These are phyloP conservation scores for Periophthalmus modestus DNA, from an alignment of 2,113 vertebrate species.

Conservation along the genomic window DNA sequence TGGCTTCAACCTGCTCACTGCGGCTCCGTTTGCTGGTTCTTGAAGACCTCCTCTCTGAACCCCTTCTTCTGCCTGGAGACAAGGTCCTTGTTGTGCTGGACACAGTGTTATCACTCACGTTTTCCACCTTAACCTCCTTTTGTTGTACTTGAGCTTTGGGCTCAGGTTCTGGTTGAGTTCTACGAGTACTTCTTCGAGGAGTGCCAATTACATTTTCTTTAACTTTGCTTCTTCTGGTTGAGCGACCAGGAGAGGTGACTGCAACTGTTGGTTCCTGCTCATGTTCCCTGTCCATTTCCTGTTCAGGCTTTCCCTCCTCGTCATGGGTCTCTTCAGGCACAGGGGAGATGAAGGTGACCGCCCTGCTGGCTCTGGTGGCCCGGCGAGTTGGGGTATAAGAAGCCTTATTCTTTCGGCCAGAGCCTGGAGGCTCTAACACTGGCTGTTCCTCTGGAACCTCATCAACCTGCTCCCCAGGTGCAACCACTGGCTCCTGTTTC, in stretches of 20 bases:
- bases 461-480: slow-evolving; percentile 10
- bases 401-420: slow-evolving; percentile 38
- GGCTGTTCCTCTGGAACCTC: slow-evolving; percentile 19
- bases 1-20: slow-evolving; percentile 37
- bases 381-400: slow-evolving; percentile 69
- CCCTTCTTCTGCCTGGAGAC: slow-evolving; percentile 73
- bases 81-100: slow-evolving; percentile 34
- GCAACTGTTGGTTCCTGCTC: slow-evolving; percentile 42
- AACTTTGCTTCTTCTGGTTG: slow-evolving; percentile 51
- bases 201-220: slow-evolving; percentile 33
- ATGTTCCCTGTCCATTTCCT: slow-evolving; percentile 50
- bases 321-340: slow-evolving; percentile 59
- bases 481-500: slow-evolving; percentile 17
- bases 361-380: slow-evolving; percentile 71
- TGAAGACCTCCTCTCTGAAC: slow-evolving; percentile 36
- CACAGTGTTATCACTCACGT: slow-evolving; percentile 12
- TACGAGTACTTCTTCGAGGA: slow-evolving; percentile 58
- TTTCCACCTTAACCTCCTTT: neutral
- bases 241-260: slow-evolving; percentile 50
- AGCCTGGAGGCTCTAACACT: slow-evolving; percentile 22
- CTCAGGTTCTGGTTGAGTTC: slow-evolving; percentile 14
- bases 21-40: slow-evolving; percentile 14
- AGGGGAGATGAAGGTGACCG: slow-evolving; percentile 51
- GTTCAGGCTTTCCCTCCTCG: slow-evolving; percentile 27
- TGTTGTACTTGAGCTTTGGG: neutral